Conservation (phyloP, 2,113 vertebrate genomes). For the Caranx ignobilis region DNA sequence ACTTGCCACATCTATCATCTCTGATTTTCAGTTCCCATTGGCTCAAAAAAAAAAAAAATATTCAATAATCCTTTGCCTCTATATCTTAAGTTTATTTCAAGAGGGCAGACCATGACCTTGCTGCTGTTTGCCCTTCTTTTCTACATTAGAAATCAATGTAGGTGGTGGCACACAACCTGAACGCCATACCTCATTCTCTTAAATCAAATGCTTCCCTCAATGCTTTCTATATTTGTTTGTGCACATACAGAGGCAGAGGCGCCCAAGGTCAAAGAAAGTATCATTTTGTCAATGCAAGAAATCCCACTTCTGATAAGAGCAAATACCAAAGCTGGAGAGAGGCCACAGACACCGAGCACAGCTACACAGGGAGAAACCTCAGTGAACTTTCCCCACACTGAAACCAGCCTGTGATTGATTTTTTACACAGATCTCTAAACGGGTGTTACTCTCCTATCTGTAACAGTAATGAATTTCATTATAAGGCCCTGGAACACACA, state of each 20-base stretch:
- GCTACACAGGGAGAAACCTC: conserved; percentile 43
- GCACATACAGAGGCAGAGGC: conserved; percentile 24
- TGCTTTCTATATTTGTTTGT: conserved; percentile 42
- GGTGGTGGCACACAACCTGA: conserved; percentile 32
- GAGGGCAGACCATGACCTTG: conserved; percentile 21
- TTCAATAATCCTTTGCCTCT: conserved; percentile 22
- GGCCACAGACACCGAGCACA: conserved; percentile 41
- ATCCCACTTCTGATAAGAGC: conserved; percentile 51
- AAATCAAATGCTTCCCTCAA: conserved; percentile 44
- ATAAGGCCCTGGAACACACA: conserved; percentile 61
- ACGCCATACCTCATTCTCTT: conserved; percentile 17
- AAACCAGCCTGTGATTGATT: conserved; percentile 74
- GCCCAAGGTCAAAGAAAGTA: conserved; percentile 62
- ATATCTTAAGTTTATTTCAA: conserved; percentile 20
- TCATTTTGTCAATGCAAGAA: conserved; percentile 56
- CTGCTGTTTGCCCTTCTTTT: not conserved
- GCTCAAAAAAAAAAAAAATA: conserved; percentile 6
- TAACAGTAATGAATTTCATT: conserved; percentile 79
- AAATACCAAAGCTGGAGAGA: conserved; percentile 50
- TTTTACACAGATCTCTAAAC: conserved; percentile 74
- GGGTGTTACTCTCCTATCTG: conserved; percentile 76
- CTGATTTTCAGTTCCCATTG: not conserved
- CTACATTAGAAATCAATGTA: conserved; percentile 56
- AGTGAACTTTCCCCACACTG: conserved; percentile 58
- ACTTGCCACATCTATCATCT: conserved; percentile 1